Evolutionary conservation across 2,797 vertebrate species (phyloP), one percentile per base, ranked within the genome.

Genomic region (Rhynchonycteris naso): DNA sequence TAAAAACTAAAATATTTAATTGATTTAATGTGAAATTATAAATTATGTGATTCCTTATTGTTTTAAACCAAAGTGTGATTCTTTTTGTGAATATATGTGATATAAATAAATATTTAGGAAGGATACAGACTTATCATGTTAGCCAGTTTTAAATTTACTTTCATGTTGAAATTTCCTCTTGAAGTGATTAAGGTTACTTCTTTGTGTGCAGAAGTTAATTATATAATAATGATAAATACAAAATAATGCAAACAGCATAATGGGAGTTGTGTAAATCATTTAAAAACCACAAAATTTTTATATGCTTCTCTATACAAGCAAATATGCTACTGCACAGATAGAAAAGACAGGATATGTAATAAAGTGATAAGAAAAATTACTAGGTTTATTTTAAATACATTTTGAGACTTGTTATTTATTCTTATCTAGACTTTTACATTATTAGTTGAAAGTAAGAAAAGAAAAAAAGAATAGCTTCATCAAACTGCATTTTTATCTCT

Each of bases 401-500:
- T 43, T 96, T 88, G 50, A 94, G 90, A 80, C 5, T 66, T 35
- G 0, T 24, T 94, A 76, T 0, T 59, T 76, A 2, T 91, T 92
- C 38, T 95, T 14, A 30, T 88, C 19, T 83, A 54, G 76, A 14
- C 4, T 96, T 95, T 47, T 50, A 72, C 10, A 30, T 71, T 12
- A 50, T 47, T 93, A 61, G 43, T 43, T 43, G 43, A 43, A 43
- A 43, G 43, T 43, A 43, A 43, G 24, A 79, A 95, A 90, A 19
- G n/a, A 84, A 33, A 92, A 33, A 91, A 59, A 43, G 43, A 43
- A 3, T 1, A 56, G 58, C 28, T 87, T 84, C 52, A 12, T 24
- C 16, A 91, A 85, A 83, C 8, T 21, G 5, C 59, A 35, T 84
- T 91, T 18, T 90, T 7, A 21, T 93, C 95, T 85, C n/a, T 83